Base-by-base conservation (phyloP, 2,888 invertebrate genomes). In the Microplitis manilae region DNA sequence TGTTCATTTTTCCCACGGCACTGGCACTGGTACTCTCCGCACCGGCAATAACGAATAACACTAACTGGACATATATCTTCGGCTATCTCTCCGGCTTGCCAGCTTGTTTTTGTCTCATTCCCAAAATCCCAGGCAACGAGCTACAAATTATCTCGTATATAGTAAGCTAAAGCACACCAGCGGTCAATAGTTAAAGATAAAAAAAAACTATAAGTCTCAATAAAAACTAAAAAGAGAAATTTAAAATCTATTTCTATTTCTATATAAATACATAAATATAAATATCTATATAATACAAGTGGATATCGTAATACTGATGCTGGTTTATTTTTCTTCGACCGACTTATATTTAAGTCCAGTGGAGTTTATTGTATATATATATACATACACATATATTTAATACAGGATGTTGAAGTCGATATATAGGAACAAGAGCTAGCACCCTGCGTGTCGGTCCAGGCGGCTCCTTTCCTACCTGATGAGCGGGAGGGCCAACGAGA, bases 391-490 rank as follows among this genome's bases (percentile, higher is more conserved):
- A 62, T 74, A 74, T 73, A 65, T 20, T 67, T 65, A 41, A 68
- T 67, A 71, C 74, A 30, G 70, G 70, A 20, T 73, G 77, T 38
- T 50, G 13, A 50, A 50, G 50, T 50, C 50, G 50, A 50, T 50
- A 50, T 8, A 50, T 50, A 50, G 50, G 50, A 50, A 50, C 50
- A 50, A 50, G 50, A 50, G 50, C 41, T 89, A 89, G 88, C 89
- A 86, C 89, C 89, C 88, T 86, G 88, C 89, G 89, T 90, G 89
- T 90, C 86, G 88, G 87, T 85, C 84, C 85, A 89, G 89, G 89
- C 89, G 89, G 88, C 89, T 89, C 81, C 87, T 89, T 89, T 89
- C 87, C 88, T 90, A 89, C 89, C 89, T 89, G 89, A 86, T 85
- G 85, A 86, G 77, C 75, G 77, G 79, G 75, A 75, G 30, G 4